Percentiles rank a stretch among this genome's conserved stretches.
Conservation (phyloP, 2,888 invertebrate species). For the Clusia tigrina region DNA sequence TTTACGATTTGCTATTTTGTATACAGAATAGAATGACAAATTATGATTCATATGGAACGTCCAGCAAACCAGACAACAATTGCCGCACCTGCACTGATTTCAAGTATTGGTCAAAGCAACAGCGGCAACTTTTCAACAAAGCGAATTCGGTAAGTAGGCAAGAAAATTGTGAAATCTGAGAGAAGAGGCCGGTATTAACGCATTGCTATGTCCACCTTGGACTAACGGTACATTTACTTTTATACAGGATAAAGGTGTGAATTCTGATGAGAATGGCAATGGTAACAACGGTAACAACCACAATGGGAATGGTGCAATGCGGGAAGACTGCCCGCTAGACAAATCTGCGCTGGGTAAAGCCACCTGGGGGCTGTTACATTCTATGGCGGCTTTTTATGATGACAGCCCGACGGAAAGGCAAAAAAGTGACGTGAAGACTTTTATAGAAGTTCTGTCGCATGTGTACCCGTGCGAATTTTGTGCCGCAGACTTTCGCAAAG, state of each 20-base stretch:
- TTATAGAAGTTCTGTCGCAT: slow-evolving; percentile 83
- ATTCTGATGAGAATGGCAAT: slow-evolving; percentile 35
- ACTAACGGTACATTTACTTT: not conserved
- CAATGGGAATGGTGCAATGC: slow-evolving; percentile 10
- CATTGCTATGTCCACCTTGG: not conserved
- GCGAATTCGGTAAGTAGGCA: slow-evolving; percentile 39
- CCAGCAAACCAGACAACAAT: slow-evolving; percentile 62
- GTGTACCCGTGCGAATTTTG: slow-evolving; percentile 94
- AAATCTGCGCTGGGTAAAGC: slow-evolving; percentile 78
- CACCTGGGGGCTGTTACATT: slow-evolving; percentile 95
- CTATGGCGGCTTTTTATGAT: slow-evolving; percentile 95
- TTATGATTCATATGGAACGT: slow-evolving; percentile 5
- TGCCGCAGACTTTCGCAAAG: slow-evolving; percentile 84
- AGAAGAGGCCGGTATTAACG: too few species aligned
- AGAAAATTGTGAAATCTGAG: slow-evolving; percentile 6
- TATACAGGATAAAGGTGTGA: slow-evolving; percentile 42
- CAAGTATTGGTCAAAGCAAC: slow-evolving; percentile 75
- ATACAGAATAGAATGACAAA: not conserved
- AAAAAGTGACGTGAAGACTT: slow-evolving; percentile 78
- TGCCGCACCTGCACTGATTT: slow-evolving; percentile 78
- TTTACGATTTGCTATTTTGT: not conserved
- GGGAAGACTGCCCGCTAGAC: slow-evolving; percentile 78
- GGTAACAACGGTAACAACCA: not conserved
- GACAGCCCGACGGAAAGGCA: slow-evolving; percentile 78
- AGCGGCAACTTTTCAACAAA: slow-evolving; percentile 64